Evolutionary conservation across 1,140 invertebrate genomes (phyloP), one percentile per base, ranked within the genome.

Genomic region (Eumaeus atala): DNA sequence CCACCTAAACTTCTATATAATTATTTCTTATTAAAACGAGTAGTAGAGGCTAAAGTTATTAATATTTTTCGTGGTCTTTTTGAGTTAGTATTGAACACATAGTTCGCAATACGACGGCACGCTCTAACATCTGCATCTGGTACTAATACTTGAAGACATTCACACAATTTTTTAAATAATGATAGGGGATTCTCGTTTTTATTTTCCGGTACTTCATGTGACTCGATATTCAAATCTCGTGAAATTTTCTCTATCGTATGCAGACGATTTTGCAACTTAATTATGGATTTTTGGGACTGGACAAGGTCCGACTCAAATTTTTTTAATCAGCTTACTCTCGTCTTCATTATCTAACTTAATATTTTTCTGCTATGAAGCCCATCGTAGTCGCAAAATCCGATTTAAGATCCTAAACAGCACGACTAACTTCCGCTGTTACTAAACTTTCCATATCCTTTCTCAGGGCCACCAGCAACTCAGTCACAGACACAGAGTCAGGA

Each of bases 101-200:
- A n/a, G n/a, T n/a, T n/a, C n/a, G n/a, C n/a, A n/a, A n/a, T n/a
- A n/a, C n/a, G n/a, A n/a, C n/a, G n/a, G n/a, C n/a, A n/a, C n/a
- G n/a, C n/a, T n/a, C n/a, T n/a, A n/a, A n/a, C n/a, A 54, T 28
- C 12, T 48, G 16, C 48, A 0, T 37, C 53, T 4, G 42, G 9
- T 0, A 54, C 4, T 3, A 17, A 6, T 7, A 54, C 53, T 0
- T 48, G 11, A 40, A 17, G 51, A 35, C 6, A 42, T 11, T 42
- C 34, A 40, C 11, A 47, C 11, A 48, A 12, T n/a, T 48, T 17
- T 48, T 54, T 48, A 12, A 54, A 36, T 34, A 54, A 14, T 6
- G 0, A 9, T 3, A 4, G 3, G 1, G 48, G 12, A 11, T 40
- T 40, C n/a, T 40, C 38, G n/a, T n/a, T 12, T 40, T 40, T 40